Evolutionary conservation across 1,140 invertebrate species (phyloP), one percentile per base, ranked within the genome.

Genomic region (Listronotus bonariensis): DNA sequence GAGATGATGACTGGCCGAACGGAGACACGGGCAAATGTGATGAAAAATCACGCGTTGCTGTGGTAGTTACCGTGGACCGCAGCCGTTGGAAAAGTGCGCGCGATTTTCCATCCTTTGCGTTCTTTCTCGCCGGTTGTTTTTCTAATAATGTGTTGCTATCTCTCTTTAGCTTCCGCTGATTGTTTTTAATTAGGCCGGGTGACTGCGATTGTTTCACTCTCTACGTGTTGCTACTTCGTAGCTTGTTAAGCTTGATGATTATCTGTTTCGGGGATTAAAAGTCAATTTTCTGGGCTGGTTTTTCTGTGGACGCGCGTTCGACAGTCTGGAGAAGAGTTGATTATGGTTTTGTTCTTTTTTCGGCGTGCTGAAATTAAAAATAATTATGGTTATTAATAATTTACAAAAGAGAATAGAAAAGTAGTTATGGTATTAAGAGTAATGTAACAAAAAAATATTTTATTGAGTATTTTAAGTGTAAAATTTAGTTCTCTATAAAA

Each of bases 11-110:
- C 42, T 40, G 41, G 18, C 53, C 53, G 52, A 18, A 46, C 66
- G 56, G 59, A 65, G n/a, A n/a, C n/a, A n/a, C 67, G 67, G 72
- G 68, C 65, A 68, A 69, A 74, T 74, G 68, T 76, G 74, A 77
- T 73, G 74, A 76, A 77, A 77, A 77, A 77, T 76, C 75, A 72
- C 73, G 72, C 69, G 65, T 65, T 74, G 71, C 71, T 72, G 74
- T 75, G 74, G 76, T 68, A 70, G 61, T 56, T 42, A 51, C 7
- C 45, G 61, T 51, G 53, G 68, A 75, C 75, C 75, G 68, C 75
- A 72, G 62, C 72, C 68, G 65, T 68, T 71, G 72, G 74, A 77
- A 58, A 76, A 76, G 71, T 78, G 76, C 75, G 74, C 68, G 68
- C 70, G 69, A 71, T 66, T 70, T 71, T 68, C 67, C 72, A 71